Percentiles rank a stretch among this genome's conserved stretches.
These are phyloP conservation scores for Bursaphelenchus okinawaensis DNA, from an alignment of 2,888 invertebrate species.

Conservation along the genomic window DNA sequence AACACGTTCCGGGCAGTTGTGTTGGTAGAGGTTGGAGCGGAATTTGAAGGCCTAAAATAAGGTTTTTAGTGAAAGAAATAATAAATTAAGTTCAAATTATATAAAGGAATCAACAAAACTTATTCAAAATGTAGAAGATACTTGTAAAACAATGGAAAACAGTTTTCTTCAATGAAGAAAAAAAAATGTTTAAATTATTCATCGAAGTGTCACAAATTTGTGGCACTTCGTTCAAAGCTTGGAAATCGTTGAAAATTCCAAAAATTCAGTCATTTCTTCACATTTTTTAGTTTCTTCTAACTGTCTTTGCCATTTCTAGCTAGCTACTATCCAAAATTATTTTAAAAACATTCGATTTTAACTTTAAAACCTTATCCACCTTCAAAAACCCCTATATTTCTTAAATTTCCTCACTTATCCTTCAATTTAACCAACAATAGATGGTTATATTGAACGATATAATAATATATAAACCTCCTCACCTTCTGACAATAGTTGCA, in stretches of 20 bases:
- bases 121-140: no score
- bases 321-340: not conserved
- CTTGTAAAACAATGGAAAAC: no score
- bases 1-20: constrained; percentile 12
- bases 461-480: no score
- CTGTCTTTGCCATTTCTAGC: no score
- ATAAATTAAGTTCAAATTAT: not conserved
- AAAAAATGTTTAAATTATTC: not conserved
- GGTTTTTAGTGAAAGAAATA: not conserved
- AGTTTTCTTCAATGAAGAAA: not conserved
- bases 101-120: not conserved
- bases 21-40: constrained; percentile 57
- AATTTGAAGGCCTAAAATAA: constrained; percentile 54
- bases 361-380: not conserved
- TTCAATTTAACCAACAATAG: no score
- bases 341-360: no score
- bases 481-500: constrained; percentile 57
- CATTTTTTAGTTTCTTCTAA: no score
- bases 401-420: no score
- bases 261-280: no score
- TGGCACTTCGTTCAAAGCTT: no score
- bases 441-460: no score
- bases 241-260: no score
- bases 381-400: not conserved
- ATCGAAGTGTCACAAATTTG: not conserved